A percentile compares a stretch with the other conserved stretches of the same genome.
These are phyloP conservation scores for Aproaerema taeniolella DNA, from an alignment of 2,888 invertebrate species.

Conservation along the genomic window DNA sequence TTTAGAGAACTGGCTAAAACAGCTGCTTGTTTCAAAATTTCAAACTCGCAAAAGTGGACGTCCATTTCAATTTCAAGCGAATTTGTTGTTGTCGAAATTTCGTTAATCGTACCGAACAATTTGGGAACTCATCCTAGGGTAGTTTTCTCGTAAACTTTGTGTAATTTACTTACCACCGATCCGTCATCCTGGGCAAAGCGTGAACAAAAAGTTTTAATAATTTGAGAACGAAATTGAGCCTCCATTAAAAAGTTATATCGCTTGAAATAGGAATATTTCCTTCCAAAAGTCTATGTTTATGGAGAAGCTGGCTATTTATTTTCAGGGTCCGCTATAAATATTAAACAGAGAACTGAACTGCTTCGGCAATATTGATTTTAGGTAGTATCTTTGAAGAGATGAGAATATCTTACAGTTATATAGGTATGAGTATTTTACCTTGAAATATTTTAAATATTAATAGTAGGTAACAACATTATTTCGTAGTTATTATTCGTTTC, in stretches of 20 bases:
- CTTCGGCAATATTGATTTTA: slow-evolving; percentile 14
- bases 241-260: slow-evolving; percentile 18
- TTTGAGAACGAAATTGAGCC: slow-evolving; percentile 30
- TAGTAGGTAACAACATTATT: too few species aligned
- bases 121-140: slow-evolving; percentile 1
- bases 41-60: too few species aligned
- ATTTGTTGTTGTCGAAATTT: too few species aligned
- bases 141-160: slow-evolving; percentile 10
- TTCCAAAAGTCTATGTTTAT: slow-evolving; percentile 6
- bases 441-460: too few species aligned
- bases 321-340: slow-evolving; percentile 10
- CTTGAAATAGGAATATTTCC: slow-evolving; percentile 11
- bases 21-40: too few species aligned
- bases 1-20: too few species aligned
- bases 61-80: too few species aligned
- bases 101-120: slow-evolving; percentile 2
- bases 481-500: too few species aligned
- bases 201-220: slow-evolving; percentile 59
- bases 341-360: slow-evolving; percentile 9
- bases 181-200: slow-evolving; percentile 70
- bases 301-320: slow-evolving; percentile 12
- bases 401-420: too few species aligned
- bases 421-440: too few species aligned
- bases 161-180: slow-evolving; percentile 67
- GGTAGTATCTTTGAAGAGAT: too few species aligned